Conservation (phyloP, 1,140 invertebrate species). For the Rhagoletis pomonella region DNA sequence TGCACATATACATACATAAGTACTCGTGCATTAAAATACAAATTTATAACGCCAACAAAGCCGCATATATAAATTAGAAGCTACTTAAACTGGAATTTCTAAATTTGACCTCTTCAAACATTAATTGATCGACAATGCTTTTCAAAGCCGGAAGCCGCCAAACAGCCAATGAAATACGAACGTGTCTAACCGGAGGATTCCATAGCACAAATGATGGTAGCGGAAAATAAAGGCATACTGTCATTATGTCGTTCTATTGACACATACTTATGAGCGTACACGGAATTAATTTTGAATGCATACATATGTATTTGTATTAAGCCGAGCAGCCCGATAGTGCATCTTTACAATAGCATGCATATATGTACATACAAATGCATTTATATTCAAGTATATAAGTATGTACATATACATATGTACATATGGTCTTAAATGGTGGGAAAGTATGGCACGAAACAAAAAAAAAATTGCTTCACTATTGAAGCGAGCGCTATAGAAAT, state of each 20-base stretch:
- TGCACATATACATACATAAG: background rate
- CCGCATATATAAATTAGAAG: background rate
- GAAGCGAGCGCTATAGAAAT: background rate
- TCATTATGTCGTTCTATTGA: background rate
- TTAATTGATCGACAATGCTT: slow-evolving; percentile 12
- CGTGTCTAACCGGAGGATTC: background rate
- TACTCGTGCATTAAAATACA: background rate
- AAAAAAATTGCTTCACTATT: background rate
- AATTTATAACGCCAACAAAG: background rate
- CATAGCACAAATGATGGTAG: background rate
- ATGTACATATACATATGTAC: background rate
- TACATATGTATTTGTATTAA: background rate
- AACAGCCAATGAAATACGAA: background rate
- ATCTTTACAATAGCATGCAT: background rate
- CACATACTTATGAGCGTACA: background rate
- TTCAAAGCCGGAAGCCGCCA: background rate
- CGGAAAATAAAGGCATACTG: background rate
- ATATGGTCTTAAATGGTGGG: background rate
- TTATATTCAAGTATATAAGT: no score
- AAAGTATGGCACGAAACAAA: background rate
- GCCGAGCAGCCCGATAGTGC: background rate
- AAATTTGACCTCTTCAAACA: background rate
- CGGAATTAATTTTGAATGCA: background rate
- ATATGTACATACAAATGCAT: no score
- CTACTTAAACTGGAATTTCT: background rate